Conservation (phyloP, 2,113 vertebrate species). For the Gavia stellata region DNA sequence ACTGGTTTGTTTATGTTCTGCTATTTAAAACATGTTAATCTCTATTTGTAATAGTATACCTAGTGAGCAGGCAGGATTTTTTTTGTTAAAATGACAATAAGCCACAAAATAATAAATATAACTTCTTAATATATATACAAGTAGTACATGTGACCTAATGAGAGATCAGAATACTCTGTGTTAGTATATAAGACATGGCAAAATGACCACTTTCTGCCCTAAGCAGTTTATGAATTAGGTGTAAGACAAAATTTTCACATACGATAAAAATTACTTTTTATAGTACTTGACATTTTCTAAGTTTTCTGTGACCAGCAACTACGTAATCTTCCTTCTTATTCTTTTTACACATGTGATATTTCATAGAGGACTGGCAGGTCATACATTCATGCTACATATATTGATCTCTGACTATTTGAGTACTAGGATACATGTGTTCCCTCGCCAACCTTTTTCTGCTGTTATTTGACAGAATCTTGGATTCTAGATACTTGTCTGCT, state of each 20-base stretch:
- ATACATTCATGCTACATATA: not conserved
- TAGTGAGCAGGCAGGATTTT: not conserved
- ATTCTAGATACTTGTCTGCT: not conserved
- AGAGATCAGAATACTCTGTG: not conserved
- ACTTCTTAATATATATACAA: not conserved
- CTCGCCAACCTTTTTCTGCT: not conserved
- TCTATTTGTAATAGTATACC: not conserved
- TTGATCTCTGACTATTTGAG: not conserved
- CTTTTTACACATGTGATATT: not conserved
- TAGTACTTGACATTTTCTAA: not conserved
- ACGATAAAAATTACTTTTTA: not conserved
- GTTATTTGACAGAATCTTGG: not conserved
- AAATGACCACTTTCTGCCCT: not conserved
- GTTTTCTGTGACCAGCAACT: not conserved
- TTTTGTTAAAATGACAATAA: not conserved
- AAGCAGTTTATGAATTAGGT: not conserved
- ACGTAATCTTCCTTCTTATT: not conserved
- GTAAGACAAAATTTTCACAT: not conserved
- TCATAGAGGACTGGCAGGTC: not conserved
- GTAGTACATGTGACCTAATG: not conserved
- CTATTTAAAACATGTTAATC: not conserved
- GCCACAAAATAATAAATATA: not conserved
- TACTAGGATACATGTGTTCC: not conserved
- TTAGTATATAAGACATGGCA: not conserved
- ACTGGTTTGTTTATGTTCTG: not conserved